A percentile compares a stretch with the other conserved stretches of the same genome.
phyloP scores from a whole-genome alignment of 2,888 invertebrate species.

The Drosophila planitibia region DNA sequence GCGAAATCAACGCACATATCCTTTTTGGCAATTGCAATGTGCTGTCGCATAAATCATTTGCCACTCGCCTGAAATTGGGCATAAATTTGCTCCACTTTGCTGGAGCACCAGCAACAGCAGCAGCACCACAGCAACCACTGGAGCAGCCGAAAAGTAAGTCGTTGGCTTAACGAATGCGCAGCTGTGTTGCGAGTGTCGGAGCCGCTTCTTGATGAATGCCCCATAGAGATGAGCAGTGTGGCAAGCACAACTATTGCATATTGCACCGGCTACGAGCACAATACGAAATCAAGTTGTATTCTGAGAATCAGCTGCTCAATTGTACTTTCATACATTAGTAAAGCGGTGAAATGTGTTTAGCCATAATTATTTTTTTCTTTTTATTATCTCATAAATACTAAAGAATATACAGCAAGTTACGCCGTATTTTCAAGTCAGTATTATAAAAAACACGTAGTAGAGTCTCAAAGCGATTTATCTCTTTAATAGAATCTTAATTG shows the following conservation, averaged over 20 bases:
- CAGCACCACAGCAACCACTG: conserved; percentile 19
- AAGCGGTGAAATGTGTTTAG: not conserved
- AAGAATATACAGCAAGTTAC: not conserved
- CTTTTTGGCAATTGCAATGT: conserved; percentile 81
- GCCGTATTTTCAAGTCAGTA: not conserved
- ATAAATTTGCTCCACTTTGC: conserved; percentile 80
- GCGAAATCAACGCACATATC: conserved; percentile 80
- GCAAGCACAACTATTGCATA: not conserved
- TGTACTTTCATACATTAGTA: not conserved
- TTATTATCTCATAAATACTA: not conserved
- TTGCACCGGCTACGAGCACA: not conserved
- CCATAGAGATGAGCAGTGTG: conserved; percentile 38
- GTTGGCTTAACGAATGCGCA: conserved; percentile 75
- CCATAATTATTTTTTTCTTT: not conserved
- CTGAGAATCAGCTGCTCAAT: not conserved
- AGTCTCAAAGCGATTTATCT: not conserved
- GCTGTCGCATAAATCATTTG: conserved; percentile 80
- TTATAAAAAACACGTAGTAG: not conserved
- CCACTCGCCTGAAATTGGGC: conserved; percentile 81
- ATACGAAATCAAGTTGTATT: not conserved
- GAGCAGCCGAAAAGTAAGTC: conserved; percentile 65
- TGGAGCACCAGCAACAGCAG: not conserved
- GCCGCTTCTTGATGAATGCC: conserved; percentile 39
- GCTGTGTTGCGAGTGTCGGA: conserved; percentile 44
- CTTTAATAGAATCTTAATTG: conserved; percentile 19